Evolutionary conservation across 2,888 invertebrate species (phyloP).

Genomic region (Oegoconia quadripuncta): DNA sequence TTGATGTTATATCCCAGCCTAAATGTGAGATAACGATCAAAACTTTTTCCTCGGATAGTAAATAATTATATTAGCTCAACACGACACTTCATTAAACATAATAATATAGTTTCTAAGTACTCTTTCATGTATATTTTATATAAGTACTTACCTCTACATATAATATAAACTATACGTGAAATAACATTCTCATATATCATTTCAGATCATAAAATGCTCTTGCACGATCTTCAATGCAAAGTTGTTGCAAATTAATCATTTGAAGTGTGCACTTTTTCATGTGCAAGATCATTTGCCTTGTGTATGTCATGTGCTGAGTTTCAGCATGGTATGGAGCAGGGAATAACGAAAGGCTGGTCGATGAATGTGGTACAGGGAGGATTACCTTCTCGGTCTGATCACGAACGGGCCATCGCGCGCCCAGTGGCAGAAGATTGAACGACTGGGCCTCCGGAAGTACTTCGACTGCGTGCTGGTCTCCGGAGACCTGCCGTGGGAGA

Average conservation of each 20-base stretch:
- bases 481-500: constrained; percentile 92
- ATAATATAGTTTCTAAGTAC: constrained; percentile 44
- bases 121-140: constrained; percentile 61
- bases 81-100: constrained; percentile 42
- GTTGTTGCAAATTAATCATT: neutral
- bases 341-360: constrained; percentile 67
- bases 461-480: constrained; percentile 91
- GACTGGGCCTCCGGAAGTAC: constrained; percentile 83
- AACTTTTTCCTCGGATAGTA: neutral
- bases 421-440: constrained; percentile 93
- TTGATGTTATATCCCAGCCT: constrained; percentile 32
- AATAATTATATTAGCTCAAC: neutral
- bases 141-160: too few relatives aligned
- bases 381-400: constrained; percentile 88
- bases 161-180: constrained; percentile 54
- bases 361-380: constrained; percentile 79
- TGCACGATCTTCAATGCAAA: constrained; percentile 39
- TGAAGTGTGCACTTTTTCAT: constrained; percentile 9
- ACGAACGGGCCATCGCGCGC: constrained; percentile 92
- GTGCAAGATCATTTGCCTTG: constrained; percentile 57
- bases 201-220: constrained; percentile 50
- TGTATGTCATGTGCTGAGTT: constrained; percentile 66
- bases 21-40: neutral
- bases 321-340: constrained; percentile 52
- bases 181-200: constrained; percentile 25